Percentiles rank a stretch among this genome's conserved stretches.
These are phyloP conservation scores for Eupristina koningsbergeri DNA, from an alignment of 1,140 invertebrate species.

Conservation along the genomic window DNA sequence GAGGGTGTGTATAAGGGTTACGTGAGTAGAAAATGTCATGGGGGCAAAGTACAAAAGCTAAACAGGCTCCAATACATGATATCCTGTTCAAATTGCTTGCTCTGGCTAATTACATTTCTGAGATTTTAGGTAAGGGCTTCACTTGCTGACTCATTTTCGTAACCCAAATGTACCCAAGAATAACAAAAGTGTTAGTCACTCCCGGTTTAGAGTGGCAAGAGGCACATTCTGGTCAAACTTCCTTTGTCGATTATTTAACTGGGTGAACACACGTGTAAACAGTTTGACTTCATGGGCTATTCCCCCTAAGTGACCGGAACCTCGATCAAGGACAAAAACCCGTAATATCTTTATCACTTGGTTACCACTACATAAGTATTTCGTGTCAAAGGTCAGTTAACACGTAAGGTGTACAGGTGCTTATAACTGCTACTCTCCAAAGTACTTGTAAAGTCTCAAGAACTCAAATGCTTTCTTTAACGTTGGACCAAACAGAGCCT, in stretches of 20 bases:
- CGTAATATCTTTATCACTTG: neutral
- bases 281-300: constrained; percentile 7
- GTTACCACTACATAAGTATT: neutral
- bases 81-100: constrained; percentile 13
- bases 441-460: neutral
- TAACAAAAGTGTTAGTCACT: constrained; percentile 18
- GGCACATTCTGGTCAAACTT: constrained; percentile 54
- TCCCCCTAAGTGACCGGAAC: constrained; percentile 27
- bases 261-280: constrained; percentile 14
- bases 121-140: neutral
- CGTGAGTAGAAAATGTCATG: constrained; percentile 2
- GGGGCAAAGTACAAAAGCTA: constrained; percentile 28
- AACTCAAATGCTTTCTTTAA: neutral
- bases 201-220: constrained; percentile 47
- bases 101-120: constrained; percentile 21
- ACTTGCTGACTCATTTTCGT: neutral
- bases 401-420: no score
- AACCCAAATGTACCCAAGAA: no score
- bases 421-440: neutral
- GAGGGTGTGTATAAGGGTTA: neutral
- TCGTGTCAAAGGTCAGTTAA: neutral
- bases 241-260: constrained; percentile 59
- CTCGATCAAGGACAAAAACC: neutral
- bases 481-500: neutral
- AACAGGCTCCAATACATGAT: neutral